Conservation (phyloP, 2,888 invertebrate species). For the Ophion costatus region DNA sequence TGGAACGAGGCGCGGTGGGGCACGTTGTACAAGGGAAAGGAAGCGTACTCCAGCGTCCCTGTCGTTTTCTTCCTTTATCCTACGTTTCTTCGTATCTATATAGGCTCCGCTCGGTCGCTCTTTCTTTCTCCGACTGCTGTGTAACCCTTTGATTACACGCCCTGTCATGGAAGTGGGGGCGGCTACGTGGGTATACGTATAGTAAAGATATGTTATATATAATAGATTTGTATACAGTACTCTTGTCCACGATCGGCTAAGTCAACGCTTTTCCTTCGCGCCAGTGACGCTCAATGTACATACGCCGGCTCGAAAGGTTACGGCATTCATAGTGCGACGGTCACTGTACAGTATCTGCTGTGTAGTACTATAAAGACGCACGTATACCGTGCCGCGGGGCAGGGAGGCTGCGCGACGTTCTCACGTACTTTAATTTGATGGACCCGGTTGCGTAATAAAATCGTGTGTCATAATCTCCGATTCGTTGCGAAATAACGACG, state of each 20-base stretch:
- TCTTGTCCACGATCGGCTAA: slow-evolving; percentile 38
- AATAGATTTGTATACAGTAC: slow-evolving; percentile 31
- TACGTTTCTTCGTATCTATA: background rate
- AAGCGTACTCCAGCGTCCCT: slow-evolving; percentile 60
- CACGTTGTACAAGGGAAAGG: slow-evolving; percentile 51
- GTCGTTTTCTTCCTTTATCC: slow-evolving; percentile 33
- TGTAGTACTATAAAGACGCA: slow-evolving; percentile 49
- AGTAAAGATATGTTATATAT: slow-evolving; percentile 37
- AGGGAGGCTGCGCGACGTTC: slow-evolving; percentile 28
- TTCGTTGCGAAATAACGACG: background rate
- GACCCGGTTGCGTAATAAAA: slow-evolving; percentile 27
- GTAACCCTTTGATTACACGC: slow-evolving; percentile 46
- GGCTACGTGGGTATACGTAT: slow-evolving; percentile 6
- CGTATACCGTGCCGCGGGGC: slow-evolving; percentile 23
- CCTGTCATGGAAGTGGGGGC: background rate
- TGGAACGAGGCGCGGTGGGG: slow-evolving; percentile 11
- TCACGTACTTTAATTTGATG: slow-evolving; percentile 32
- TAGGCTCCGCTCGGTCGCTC: slow-evolving; percentile 14
- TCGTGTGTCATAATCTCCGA: background rate
- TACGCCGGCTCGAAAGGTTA: slow-evolving; percentile 38
- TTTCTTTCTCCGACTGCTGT: background rate
- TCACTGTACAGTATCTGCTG: slow-evolving; percentile 49
- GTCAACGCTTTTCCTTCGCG: slow-evolving; percentile 46
- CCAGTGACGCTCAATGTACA: slow-evolving; percentile 58
- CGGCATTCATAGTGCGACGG: slow-evolving; percentile 59